These are phyloP conservation scores for Mesoligia furuncula DNA, from an alignment of 2,888 invertebrate species.

Conservation along the genomic window DNA sequence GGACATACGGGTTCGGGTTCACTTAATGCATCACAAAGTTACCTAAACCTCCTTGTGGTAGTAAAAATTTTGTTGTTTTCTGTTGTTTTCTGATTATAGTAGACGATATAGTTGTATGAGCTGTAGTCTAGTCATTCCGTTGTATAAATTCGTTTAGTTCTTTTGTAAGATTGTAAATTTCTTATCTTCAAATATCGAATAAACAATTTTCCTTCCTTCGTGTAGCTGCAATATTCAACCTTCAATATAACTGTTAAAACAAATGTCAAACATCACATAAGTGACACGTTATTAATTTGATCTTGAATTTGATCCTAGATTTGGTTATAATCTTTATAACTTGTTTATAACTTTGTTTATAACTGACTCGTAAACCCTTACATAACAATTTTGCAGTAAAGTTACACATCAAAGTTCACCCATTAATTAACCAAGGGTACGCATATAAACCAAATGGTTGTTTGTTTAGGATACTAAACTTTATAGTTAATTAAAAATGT, in stretches of 20 bases:
- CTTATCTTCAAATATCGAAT: too few species aligned
- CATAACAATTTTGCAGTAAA: neutral
- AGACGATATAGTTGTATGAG: neutral
- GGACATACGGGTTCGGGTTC: slow-evolving; percentile 6
- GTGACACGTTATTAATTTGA: neutral
- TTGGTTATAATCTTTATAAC: neutral
- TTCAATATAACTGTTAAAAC: neutral
- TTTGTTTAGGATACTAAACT: slow-evolving; percentile 27
- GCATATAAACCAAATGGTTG: slow-evolving; percentile 12
- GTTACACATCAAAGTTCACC: neutral
- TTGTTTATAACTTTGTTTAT: too few species aligned
- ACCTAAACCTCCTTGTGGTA: neutral
- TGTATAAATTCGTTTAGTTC: too few species aligned
- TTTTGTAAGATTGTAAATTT: neutral
- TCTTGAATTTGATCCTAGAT: neutral
- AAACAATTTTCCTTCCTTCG: neutral
- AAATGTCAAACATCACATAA: neutral
- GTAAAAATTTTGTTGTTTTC: neutral
- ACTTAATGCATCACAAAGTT: neutral
- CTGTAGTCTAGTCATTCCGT: neutral
- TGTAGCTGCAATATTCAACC: too few species aligned
- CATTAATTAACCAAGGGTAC: slow-evolving; percentile 5
- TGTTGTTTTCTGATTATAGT: neutral
- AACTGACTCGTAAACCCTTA: neutral
- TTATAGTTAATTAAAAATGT: slow-evolving; percentile 21